Evolutionary conservation across 1,140 invertebrate species (phyloP).

Genomic region (Plodia interpunctella): DNA sequence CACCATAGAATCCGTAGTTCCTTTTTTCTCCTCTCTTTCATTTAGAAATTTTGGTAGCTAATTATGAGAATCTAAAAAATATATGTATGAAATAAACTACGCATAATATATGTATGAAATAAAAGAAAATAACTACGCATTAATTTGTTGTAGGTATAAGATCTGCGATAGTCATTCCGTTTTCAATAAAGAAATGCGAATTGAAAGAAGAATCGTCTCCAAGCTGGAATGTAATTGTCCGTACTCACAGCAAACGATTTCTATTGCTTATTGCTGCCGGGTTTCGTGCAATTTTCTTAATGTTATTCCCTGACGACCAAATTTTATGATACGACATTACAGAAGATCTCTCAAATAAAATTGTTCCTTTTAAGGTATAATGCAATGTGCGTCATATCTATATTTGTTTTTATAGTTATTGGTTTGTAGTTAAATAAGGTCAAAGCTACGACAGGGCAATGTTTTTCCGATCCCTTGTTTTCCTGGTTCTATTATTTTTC

Average conservation of each 20-base stretch:
- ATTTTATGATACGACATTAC: slow-evolving; percentile 39
- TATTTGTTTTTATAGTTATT: slow-evolving; percentile 4
- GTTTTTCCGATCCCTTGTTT: not conserved
- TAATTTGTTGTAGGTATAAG: not conserved
- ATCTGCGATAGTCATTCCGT: slow-evolving; percentile 23
- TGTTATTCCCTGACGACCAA: slow-evolving; percentile 46
- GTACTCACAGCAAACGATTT: slow-evolving; percentile 50
- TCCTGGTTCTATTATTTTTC: slow-evolving; percentile 7
- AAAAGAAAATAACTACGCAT: no score
- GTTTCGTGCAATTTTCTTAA: slow-evolving; percentile 50
- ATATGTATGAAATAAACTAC: no score
- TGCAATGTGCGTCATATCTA: not conserved
- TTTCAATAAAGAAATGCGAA: slow-evolving; percentile 50
- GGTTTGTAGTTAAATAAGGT: not conserved
- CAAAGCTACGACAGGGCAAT: not conserved
- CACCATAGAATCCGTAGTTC: no score
- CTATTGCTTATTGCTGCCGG: slow-evolving; percentile 52
- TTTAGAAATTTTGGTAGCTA: no score
- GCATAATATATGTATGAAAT: no score
- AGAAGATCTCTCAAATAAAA: slow-evolving; percentile 10
- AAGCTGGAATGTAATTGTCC: slow-evolving; percentile 50
- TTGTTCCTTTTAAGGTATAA: slow-evolving; percentile 5
- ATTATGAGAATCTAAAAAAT: no score
- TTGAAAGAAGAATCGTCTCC: slow-evolving; percentile 48
- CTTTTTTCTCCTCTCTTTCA: no score